A percentile compares a stretch with the other conserved stretches of the same genome.
Conservation (phyloP, 2,797 vertebrate species). For the Alcedo atthis region DNA sequence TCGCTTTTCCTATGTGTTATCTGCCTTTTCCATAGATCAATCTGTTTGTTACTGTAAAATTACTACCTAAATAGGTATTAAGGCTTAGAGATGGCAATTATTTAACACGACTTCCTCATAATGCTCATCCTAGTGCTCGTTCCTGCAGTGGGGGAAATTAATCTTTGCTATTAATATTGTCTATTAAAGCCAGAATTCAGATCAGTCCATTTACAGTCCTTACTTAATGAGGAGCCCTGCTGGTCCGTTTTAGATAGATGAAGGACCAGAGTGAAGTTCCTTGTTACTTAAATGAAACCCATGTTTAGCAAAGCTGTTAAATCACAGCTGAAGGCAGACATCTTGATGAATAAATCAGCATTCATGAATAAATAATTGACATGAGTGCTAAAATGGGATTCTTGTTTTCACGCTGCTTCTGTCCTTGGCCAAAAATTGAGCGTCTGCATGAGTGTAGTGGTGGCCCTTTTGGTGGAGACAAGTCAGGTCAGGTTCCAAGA, state of each 20-base stretch:
- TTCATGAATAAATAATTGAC: constrained; percentile 57
- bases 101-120: constrained; percentile 28
- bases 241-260: constrained; percentile 55
- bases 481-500: not conserved
- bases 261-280: constrained; percentile 34
- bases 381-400: constrained; percentile 36
- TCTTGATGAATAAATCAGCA: constrained; percentile 54
- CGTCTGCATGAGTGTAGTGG: not conserved
- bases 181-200: constrained; percentile 30
- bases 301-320: constrained; percentile 61
- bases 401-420: not conserved
- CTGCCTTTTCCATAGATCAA: not conserved
- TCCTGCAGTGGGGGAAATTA: constrained; percentile 39
- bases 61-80: not conserved
- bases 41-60: constrained; percentile 31
- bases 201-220: not conserved
- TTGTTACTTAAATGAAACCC: constrained; percentile 62
- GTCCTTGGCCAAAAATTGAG: constrained; percentile 9
- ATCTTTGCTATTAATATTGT: constrained; percentile 52
- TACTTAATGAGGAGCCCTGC: constrained; percentile 66
- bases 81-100: not conserved
- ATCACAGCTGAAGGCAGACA: constrained; percentile 41
- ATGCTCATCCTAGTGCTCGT: not conserved
- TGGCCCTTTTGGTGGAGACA: not conserved
- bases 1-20: not conserved